Conservation (phyloP, 2,888 invertebrate species). For the Drosophila merina region DNA sequence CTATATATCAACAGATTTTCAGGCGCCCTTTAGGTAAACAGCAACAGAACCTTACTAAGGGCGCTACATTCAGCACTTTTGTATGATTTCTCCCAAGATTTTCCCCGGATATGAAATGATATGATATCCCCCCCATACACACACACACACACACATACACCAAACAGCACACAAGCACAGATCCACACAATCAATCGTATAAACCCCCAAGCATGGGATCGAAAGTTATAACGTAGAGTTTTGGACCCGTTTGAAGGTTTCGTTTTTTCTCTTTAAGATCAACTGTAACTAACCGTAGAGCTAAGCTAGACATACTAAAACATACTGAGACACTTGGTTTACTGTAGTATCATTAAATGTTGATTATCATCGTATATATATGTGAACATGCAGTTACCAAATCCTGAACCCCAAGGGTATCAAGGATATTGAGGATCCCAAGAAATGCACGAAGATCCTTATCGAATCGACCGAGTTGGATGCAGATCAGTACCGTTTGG, state of each 20-base stretch:
- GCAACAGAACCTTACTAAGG: constrained; percentile 61
- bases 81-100: constrained; percentile 13
- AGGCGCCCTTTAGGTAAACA: constrained; percentile 67
- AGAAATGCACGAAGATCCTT: constrained; percentile 93
- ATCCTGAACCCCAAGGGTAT: constrained; percentile 97
- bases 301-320: constrained; percentile 70
- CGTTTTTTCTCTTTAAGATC: constrained; percentile 45
- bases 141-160: constrained; percentile 28
- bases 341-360: constrained; percentile 45
- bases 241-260: constrained; percentile 33
- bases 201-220: constrained; percentile 65
- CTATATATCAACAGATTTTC: constrained; percentile 22
- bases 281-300: constrained; percentile 65
- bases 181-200: constrained; percentile 34
- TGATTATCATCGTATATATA: constrained; percentile 50
- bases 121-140: constrained; percentile 15
- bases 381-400: constrained; percentile 92
- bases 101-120: constrained; percentile 17
- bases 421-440: constrained; percentile 90
- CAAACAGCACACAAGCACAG: constrained; percentile 42
- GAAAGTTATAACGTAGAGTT: constrained; percentile 31
- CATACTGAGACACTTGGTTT: constrained; percentile 22
- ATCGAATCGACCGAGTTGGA: constrained; percentile 93
- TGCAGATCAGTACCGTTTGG: constrained; percentile 96
- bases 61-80: constrained; percentile 65